Evolutionary conservation across 2,888 invertebrate species (phyloP), one percentile per base, ranked within the genome.

Genomic region (Chouioia cunea): DNA sequence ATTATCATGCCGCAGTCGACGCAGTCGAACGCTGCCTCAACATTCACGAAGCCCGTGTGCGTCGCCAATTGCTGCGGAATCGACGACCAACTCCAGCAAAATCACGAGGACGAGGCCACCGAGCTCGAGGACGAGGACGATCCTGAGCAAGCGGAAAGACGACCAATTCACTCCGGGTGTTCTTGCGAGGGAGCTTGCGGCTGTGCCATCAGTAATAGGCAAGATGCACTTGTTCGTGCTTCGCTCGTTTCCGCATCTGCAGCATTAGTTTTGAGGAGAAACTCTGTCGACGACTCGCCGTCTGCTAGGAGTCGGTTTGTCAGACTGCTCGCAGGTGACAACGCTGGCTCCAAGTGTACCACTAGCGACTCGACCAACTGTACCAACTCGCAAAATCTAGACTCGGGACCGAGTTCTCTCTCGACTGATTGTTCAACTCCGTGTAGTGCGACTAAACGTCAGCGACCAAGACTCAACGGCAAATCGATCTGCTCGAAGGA

Each of bases 141-240:
- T 4, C 43, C 58, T 60, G 63, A 62, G 16, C 16, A 14, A 6
- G 53, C 46, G 0, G 64, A 64, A 18, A 6, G 52, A 2, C 6
- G 47, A 0, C 52, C 60, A 2, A 36, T 54, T 18, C 23, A 54
- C 36, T 10, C 16, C 4, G 23, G n/a, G 16, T 82, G 83, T 62
- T 74, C 74, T 2, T 84, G 84, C 77, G 80, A 81, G 16, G 83
- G 84, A 0, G 83, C 84, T 23, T 83, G 83, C 66, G 82, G 82
- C 1, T 84, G 83, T 63, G 80, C 78, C 6, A 73, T 50, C 43
- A 20, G 2, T n/a, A n/a, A n/a, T n/a, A n/a, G n/a, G n/a, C n/a
- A n/a, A n/a, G n/a, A n/a, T n/a, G n/a, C n/a, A n/a, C n/a, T n/a
- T n/a, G n/a, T n/a, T n/a, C 16, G n/a, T 15, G n/a, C 52, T 20